Evolutionary conservation across 2,797 vertebrate species (phyloP).

Genomic region (Sebastes flavidus): DNA sequence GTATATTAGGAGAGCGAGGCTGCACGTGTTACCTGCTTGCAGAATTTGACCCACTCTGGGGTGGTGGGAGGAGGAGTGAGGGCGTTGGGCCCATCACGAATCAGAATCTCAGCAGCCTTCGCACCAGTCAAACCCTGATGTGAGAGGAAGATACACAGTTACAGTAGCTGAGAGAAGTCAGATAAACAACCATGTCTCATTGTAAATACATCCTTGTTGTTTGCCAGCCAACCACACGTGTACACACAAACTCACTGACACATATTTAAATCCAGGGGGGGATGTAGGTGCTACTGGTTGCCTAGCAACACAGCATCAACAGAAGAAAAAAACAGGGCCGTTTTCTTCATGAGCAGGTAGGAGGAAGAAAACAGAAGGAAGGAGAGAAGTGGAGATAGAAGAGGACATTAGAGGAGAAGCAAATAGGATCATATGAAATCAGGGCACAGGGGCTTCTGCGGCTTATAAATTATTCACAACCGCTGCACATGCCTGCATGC

Average conservation of each 20-base stretch:
- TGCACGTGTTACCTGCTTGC: conserved; percentile 78
- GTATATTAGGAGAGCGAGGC: background rate
- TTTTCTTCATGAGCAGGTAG: conserved; percentile 41
- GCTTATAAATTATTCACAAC: conserved; percentile 63
- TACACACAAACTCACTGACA: conserved; percentile 1
- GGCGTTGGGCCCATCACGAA: conserved; percentile 92
- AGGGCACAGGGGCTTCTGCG: conserved; percentile 48
- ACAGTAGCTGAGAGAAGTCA: background rate
- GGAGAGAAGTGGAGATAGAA: background rate
- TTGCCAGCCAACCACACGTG: background rate
- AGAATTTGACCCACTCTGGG: conserved; percentile 98
- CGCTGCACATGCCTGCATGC: background rate
- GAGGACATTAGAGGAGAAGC: background rate
- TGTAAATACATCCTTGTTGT: background rate
- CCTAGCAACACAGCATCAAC: conserved; percentile 60
- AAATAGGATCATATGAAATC: conserved; percentile 43
- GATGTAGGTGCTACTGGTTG: conserved; percentile 38
- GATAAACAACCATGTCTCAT: background rate
- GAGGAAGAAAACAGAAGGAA: background rate
- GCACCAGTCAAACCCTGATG: conserved; percentile 86
- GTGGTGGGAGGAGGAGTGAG: conserved; percentile 96
- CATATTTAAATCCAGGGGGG: conserved; percentile 24
- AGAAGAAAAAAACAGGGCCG: conserved; percentile 16
- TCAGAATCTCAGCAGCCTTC: conserved; percentile 91
- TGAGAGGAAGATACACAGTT: background rate